These are phyloP conservation scores for Cancer borealis DNA, from an alignment of 2,888 invertebrate species.

Conservation along the genomic window DNA sequence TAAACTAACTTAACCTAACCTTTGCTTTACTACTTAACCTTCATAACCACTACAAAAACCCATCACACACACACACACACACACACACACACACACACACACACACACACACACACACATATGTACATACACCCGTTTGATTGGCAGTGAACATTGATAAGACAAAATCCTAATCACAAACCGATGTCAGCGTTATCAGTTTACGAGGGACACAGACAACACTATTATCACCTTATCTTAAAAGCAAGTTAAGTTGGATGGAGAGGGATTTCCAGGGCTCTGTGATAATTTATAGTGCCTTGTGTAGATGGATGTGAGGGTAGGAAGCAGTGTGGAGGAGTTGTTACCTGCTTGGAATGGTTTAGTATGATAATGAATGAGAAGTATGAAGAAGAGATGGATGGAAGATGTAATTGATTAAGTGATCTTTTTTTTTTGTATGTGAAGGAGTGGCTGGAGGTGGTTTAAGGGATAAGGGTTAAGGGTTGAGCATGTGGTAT, in stretches of 20 bases:
- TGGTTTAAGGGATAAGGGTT: neutral
- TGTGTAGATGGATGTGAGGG: neutral
- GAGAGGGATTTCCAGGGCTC: neutral
- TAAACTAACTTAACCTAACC: too few relatives aligned
- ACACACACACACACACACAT: slow-evolving; percentile 47
- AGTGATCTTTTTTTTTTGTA: neutral
- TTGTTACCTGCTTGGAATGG: neutral
- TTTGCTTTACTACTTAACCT: too few relatives aligned
- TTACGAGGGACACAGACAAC: neutral
- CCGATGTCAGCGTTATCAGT: neutral
- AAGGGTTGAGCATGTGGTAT: neutral
- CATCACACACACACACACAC: neutral
- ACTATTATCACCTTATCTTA: neutral
- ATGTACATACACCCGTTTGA: neutral
- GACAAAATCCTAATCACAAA: slow-evolving; percentile 7
- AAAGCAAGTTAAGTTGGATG: neutral
- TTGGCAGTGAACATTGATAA: neutral
- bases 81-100: slow-evolving; percentile 59
- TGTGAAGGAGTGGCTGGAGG: neutral
- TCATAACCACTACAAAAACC: too few relatives aligned
- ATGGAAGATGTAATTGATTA: too few relatives aligned
- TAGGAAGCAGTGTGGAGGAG: neutral
- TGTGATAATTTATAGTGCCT: neutral
- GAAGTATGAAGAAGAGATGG: too few relatives aligned
- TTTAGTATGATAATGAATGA: too few relatives aligned